phyloP scores from a whole-genome alignment of 2,888 invertebrate species.

The Drosophila tripunctata region DNA sequence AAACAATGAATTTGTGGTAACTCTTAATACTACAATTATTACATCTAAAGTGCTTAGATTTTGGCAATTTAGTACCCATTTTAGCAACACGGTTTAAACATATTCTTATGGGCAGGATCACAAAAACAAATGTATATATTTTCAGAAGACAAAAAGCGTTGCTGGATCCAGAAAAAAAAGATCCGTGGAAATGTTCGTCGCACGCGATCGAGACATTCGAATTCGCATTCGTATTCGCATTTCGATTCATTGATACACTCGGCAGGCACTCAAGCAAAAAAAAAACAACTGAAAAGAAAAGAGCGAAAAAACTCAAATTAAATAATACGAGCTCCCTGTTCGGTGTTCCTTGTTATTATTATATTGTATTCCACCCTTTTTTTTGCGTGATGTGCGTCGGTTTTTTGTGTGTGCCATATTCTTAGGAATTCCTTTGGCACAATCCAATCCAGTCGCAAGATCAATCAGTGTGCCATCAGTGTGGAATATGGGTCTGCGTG shows the following conservation, averaged over 20 bases:
- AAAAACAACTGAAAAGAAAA: conserved; percentile 10
- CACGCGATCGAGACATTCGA: conserved; percentile 75
- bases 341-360: conserved; percentile 70
- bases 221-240: conserved; percentile 43
- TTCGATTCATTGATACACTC: conserved; percentile 75
- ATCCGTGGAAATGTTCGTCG: conserved; percentile 71
- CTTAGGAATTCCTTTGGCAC: conserved; percentile 71
- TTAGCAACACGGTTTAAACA: conserved; percentile 51
- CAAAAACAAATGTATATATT: conserved; percentile 47
- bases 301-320: conserved; percentile 56
- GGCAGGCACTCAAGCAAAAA: conserved; percentile 11
- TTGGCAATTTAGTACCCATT: not conserved
- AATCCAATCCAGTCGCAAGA: conserved; percentile 67
- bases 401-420: conserved; percentile 59
- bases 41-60: not conserved
- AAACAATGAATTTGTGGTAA: too few relatives aligned
- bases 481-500: conserved; percentile 29
- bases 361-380: conserved; percentile 79
- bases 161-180: conserved; percentile 39
- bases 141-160: conserved; percentile 37
- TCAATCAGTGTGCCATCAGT: conserved; percentile 68
- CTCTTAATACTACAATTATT: not conserved
- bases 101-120: conserved; percentile 43
- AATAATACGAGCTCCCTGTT: conserved; percentile 66
- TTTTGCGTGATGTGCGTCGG: conserved; percentile 62